phyloP scores from a whole-genome alignment of 2,888 invertebrate species.

The Tuta absoluta region DNA sequence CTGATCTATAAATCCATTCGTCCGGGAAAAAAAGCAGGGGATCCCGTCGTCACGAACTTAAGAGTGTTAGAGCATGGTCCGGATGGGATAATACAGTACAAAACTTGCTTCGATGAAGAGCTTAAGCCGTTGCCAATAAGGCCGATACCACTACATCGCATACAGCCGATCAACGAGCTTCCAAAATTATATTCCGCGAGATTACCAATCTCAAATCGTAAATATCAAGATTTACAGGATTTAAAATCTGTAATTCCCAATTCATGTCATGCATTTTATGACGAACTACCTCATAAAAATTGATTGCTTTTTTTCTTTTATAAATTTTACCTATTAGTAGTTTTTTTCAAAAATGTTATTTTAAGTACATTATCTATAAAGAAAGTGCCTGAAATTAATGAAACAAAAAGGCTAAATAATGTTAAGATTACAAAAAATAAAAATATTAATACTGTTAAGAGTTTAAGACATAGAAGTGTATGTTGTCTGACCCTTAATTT shows the following conservation, averaged over 20 bases:
- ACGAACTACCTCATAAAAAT: conserved; percentile 33
- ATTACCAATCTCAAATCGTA: conserved; percentile 38
- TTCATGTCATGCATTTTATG: conserved; percentile 39
- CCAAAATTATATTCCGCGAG: conserved; percentile 36
- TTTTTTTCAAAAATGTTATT: background rate
- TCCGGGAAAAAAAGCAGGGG: conserved; percentile 34
- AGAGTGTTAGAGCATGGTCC: conserved; percentile 34
- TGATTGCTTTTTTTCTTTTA: background rate
- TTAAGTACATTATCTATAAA: background rate
- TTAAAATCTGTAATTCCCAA: conserved; percentile 39
- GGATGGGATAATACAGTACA: conserved; percentile 31
- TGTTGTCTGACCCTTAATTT: background rate
- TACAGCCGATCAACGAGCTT: conserved; percentile 33
- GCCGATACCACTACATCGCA: conserved; percentile 31
- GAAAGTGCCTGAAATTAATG: background rate
- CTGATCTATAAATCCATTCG: conserved; percentile 32
- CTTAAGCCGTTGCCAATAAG: conserved; percentile 33
- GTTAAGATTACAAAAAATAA: background rate
- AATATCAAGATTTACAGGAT: conserved; percentile 40
- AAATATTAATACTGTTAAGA: background rate
- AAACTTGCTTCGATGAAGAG: conserved; percentile 34
- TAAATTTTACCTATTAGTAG: background rate
- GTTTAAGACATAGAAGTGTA: background rate
- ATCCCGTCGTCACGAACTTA: conserved; percentile 31
- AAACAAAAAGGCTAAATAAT: background rate